These are phyloP conservation scores for Notocelia uddmanniana DNA, from an alignment of 2,888 invertebrate genomes.

Conservation along the genomic window DNA sequence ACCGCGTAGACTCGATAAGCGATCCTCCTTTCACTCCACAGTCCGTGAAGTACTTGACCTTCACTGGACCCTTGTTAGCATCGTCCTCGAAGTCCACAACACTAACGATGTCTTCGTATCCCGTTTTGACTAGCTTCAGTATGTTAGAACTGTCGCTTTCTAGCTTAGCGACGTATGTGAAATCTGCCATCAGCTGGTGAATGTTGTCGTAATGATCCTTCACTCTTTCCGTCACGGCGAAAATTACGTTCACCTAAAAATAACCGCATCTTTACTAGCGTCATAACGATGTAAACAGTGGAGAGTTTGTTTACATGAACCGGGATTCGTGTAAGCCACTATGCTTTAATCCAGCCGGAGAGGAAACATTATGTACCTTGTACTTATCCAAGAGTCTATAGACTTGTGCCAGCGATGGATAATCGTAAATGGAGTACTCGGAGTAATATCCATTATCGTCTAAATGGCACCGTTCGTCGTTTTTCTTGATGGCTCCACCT, in stretches of 20 bases:
- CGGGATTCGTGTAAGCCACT: conserved; percentile 47
- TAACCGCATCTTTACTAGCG: conserved; percentile 35
- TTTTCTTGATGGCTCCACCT: conserved; percentile 88
- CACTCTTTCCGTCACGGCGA: conserved; percentile 92
- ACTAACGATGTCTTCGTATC: conserved; percentile 92
- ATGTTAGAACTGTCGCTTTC: conserved; percentile 95
- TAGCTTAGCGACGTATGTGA: conserved; percentile 92
- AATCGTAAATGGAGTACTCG: conserved; percentile 89
- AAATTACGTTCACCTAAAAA: conserved; percentile 92
- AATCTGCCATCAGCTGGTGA: conserved; percentile 88
- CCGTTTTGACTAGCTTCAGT: conserved; percentile 91
- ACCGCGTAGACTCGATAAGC: conserved; percentile 82
- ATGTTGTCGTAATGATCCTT: conserved; percentile 89
- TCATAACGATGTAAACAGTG: conserved; percentile 41
- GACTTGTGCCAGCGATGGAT: conserved; percentile 94
- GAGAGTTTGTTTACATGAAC: conserved; percentile 36
- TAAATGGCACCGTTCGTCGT: conserved; percentile 90
- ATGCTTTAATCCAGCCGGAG: conserved; percentile 48
- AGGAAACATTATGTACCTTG: conserved; percentile 78
- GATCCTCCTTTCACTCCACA: conserved; percentile 86
- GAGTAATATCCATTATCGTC: conserved; percentile 88
- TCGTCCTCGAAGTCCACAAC: conserved; percentile 86
- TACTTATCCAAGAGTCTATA: conserved; percentile 88
- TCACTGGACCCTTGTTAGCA: conserved; percentile 86
- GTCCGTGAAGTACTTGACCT: conserved; percentile 89